Percentiles rank a stretch among this genome's conserved stretches.
phyloP scores from a whole-genome alignment of 92 coral and sea anemone species.

The Parazoanthus swiftii region DNA sequence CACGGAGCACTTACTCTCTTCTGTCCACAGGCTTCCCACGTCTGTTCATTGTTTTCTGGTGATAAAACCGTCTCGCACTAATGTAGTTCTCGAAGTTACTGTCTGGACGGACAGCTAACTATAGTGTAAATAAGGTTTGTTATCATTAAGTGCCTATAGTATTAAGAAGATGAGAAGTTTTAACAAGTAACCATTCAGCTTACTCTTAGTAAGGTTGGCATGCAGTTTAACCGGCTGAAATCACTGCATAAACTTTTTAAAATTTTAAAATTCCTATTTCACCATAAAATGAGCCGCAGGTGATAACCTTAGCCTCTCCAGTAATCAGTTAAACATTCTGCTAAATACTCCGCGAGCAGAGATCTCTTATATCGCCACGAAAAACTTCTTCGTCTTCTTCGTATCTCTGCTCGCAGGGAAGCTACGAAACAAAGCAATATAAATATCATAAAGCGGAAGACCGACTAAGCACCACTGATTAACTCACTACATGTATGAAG shows the following conservation, averaged over 20 bases:
- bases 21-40: slow-evolving; percentile 85
- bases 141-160: neutral
- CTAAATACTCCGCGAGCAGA: no score
- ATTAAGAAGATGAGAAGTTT: neutral
- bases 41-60: slow-evolving; percentile 87
- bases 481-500: no score
- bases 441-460: no score
- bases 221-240: neutral
- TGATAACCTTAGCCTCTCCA: no score
- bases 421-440: no score
- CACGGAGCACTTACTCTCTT: slow-evolving; percentile 71
- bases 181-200: no score
- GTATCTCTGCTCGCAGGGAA: no score
- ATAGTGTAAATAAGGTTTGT: neutral
- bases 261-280: neutral
- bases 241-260: neutral
- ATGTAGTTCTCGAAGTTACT: slow-evolving; percentile 85
- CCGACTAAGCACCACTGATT: no score
- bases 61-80: slow-evolving; percentile 89
- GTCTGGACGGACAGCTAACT: slow-evolving; percentile 73
- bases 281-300: no score
- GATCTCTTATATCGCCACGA: no score
- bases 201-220: neutral
- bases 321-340: no score
- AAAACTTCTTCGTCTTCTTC: no score